Conservation (phyloP, 2,113 vertebrate genomes). For the Trinectes maculatus region DNA sequence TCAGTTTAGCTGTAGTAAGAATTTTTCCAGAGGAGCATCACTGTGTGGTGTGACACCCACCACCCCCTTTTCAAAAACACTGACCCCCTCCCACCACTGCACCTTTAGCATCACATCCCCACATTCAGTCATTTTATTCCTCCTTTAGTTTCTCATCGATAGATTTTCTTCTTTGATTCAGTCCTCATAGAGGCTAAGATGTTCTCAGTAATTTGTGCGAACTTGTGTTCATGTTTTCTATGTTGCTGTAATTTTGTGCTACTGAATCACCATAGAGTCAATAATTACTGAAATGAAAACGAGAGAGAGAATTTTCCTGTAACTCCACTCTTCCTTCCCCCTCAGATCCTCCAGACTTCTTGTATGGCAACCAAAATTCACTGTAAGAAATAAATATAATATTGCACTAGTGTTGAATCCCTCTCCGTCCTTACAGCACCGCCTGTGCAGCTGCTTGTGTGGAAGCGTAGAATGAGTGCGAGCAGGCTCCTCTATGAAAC, state of each 20-base stretch:
- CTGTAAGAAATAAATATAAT: conserved; percentile 98
- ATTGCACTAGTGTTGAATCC: conserved; percentile 90
- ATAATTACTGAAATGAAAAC: conserved; percentile 81
- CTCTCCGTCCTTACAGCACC: too few relatives aligned
- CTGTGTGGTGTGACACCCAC: conserved; percentile 82
- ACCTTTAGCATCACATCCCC: conserved; percentile 62
- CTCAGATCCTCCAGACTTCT: conserved; percentile 87
- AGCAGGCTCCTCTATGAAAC: too few relatives aligned
- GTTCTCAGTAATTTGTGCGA: conserved; percentile 90
- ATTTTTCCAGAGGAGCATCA: conserved; percentile 72
- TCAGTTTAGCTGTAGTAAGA: conserved; percentile 80
- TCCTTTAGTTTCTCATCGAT: conserved; percentile 53
- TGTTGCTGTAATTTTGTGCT: conserved; percentile 97
- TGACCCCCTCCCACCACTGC: too few relatives aligned
- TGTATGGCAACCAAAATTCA: conserved; percentile 97
- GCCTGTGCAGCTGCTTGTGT: too few relatives aligned
- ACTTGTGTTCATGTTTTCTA: conserved; percentile 91
- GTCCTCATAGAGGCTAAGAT: conserved; percentile 83
- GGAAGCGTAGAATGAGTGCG: too few relatives aligned
- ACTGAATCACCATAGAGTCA: conserved; percentile 91
- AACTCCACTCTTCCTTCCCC: conserved; percentile 86
- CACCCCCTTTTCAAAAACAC: conserved; percentile 50
- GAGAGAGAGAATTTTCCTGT: conserved; percentile 87
- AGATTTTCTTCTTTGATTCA: conserved; percentile 75
- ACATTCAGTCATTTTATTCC: conserved; percentile 53